Evolutionary conservation across 1,140 invertebrate genomes (phyloP).

Genomic region (Penaeus vannamei): DNA sequence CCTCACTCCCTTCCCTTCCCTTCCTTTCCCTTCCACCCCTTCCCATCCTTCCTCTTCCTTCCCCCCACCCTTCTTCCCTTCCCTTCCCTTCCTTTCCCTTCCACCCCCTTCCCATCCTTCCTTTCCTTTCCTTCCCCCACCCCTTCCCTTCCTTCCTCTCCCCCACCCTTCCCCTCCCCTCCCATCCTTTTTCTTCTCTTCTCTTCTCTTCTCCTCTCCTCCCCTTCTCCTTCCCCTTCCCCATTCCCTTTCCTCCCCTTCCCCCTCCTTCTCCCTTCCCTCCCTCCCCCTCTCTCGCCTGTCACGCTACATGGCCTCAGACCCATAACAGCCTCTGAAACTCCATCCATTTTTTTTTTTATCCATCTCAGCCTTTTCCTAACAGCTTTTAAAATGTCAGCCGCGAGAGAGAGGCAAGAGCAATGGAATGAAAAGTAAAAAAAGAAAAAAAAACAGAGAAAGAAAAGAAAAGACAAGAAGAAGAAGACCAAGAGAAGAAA

Average conservation of each 20-base stretch:
- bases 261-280: neutral
- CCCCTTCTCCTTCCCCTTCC: no score
- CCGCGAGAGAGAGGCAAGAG: no score
- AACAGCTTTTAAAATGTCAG: no score
- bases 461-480: no score
- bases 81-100: neutral
- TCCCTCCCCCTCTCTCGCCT: neutral
- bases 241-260: neutral
- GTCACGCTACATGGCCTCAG: no score
- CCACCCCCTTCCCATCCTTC: neutral
- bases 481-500: no score
- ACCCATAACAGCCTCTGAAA: no score
- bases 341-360: no score
- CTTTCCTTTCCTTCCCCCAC: neutral
- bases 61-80: neutral
- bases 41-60: neutral
- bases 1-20: neutral
- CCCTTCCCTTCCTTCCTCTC: neutral
- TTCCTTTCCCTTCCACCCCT: neutral
- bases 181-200: neutral
- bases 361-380: no score
- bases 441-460: no score
- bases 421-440: no score
- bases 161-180: neutral
- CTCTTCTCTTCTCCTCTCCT: no score